Conservation (phyloP, 2,888 invertebrate species). For the Adelphocoris suturalis region DNA sequence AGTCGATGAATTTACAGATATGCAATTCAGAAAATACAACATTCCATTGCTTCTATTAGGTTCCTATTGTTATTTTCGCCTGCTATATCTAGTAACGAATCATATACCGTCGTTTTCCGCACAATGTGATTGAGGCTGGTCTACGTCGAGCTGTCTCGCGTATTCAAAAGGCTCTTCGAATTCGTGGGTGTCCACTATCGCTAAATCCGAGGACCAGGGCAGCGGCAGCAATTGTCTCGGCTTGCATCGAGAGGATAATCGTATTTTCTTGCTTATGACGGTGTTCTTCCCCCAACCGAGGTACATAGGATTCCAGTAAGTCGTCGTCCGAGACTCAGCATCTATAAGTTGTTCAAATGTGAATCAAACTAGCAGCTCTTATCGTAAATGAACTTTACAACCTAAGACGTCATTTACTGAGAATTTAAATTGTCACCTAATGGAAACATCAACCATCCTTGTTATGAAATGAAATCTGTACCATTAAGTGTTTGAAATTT, state of each 20-base stretch:
- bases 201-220: slow-evolving; percentile 9
- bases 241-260: neutral
- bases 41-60: too few species aligned
- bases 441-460: too few species aligned
- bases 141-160: neutral
- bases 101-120: neutral
- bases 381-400: too few species aligned
- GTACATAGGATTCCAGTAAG: neutral
- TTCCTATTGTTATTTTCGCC: too few species aligned
- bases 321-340: neutral
- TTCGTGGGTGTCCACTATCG: neutral
- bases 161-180: neutral
- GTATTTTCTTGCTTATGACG: neutral
- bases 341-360: neutral
- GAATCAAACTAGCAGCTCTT: too few species aligned
- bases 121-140: neutral
- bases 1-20: too few species aligned
- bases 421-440: too few species aligned
- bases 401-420: too few species aligned
- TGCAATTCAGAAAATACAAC: too few species aligned
- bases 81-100: too few species aligned
- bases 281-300: neutral
- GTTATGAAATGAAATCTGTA: too few species aligned
- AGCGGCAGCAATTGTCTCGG: neutral
- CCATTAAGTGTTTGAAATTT: too few species aligned